Conservation (phyloP, 1,140 invertebrate species). For the Drosophila lacertosa region DNA sequence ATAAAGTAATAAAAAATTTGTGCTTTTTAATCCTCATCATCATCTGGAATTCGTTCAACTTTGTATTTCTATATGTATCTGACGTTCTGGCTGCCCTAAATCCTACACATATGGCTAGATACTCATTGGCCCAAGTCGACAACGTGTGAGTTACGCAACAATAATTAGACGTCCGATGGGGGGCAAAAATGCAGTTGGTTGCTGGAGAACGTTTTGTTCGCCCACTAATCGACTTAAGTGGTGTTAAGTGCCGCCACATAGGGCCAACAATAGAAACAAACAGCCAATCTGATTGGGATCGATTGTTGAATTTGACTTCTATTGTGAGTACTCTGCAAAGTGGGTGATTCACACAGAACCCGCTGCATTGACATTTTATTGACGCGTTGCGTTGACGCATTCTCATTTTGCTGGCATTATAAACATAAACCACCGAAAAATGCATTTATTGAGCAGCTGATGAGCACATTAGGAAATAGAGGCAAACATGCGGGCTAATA, state of each 20-base stretch:
- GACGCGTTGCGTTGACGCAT: neutral
- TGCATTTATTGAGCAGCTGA: conserved; percentile 56
- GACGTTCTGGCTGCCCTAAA: too few species aligned
- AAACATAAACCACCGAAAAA: conserved; percentile 46
- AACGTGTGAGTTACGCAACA: too few species aligned
- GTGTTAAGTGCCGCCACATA: conserved; percentile 58
- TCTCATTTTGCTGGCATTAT: conserved; percentile 62
- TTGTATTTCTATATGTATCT: too few species aligned
- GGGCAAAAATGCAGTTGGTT: neutral
- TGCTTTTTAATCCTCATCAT: too few species aligned
- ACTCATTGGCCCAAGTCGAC: too few species aligned
- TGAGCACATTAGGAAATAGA: conserved; percentile 40
- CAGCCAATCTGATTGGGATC: conserved; percentile 29
- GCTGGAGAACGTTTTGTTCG: conserved; percentile 19
- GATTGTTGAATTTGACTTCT: conserved; percentile 36
- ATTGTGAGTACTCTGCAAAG: conserved; percentile 27
- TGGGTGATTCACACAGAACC: conserved; percentile 33
- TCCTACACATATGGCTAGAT: too few species aligned
- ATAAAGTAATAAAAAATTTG: too few species aligned
- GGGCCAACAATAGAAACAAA: conserved; percentile 13
- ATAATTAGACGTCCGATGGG: too few species aligned
- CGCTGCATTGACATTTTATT: conserved; percentile 28
- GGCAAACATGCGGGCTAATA: conserved; percentile 51
- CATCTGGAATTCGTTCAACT: too few species aligned
- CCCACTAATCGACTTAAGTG: conserved; percentile 60